Conservation (phyloP, 92 coral and sea anemone genomes). For the Phenganax marumi region DNA sequence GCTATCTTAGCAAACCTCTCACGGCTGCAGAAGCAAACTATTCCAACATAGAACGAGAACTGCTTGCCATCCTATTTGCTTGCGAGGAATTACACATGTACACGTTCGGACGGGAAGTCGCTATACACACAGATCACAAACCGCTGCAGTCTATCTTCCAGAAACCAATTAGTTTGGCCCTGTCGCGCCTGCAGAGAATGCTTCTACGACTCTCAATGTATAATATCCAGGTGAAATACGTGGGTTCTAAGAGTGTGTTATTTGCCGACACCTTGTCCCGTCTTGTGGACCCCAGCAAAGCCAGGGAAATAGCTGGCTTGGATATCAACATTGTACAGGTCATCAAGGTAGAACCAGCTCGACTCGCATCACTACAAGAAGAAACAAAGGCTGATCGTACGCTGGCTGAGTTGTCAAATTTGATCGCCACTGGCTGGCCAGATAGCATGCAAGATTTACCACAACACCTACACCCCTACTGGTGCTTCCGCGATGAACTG, state of each 20-base stretch:
- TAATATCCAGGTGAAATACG: conserved; percentile 51
- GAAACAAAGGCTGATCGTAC: conserved; percentile 35
- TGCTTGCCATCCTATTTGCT: conserved; percentile 59
- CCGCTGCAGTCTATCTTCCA: conserved; percentile 59
- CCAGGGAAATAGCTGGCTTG: conserved; percentile 50
- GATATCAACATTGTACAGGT: too few species aligned
- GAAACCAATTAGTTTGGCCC: conserved; percentile 55
- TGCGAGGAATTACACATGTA: conserved; percentile 62
- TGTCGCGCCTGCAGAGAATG: conserved; percentile 7
- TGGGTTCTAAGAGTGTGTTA: conserved; percentile 49
- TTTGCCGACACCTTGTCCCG: conserved; percentile 56
- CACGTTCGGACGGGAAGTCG: conserved; percentile 52
- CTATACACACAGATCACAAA: conserved; percentile 64
- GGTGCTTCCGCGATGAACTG: conserved; percentile 28
- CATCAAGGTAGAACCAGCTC: conserved; percentile 59
- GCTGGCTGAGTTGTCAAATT: conserved; percentile 38
- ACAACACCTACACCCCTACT: conserved; percentile 17
- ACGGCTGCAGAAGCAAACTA: conserved; percentile 61
- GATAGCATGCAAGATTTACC: conserved; percentile 47
- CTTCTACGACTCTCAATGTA: conserved; percentile 40
- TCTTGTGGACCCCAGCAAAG: conserved; percentile 40
- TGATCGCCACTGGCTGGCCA: conserved; percentile 65
- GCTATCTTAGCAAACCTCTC: conserved; percentile 60
- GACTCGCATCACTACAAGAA: conserved; percentile 38
- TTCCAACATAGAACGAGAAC: conserved; percentile 66